These are phyloP conservation scores for Argyrosomus japonicus DNA, from an alignment of 2,113 vertebrate genomes.

Conservation along the genomic window DNA sequence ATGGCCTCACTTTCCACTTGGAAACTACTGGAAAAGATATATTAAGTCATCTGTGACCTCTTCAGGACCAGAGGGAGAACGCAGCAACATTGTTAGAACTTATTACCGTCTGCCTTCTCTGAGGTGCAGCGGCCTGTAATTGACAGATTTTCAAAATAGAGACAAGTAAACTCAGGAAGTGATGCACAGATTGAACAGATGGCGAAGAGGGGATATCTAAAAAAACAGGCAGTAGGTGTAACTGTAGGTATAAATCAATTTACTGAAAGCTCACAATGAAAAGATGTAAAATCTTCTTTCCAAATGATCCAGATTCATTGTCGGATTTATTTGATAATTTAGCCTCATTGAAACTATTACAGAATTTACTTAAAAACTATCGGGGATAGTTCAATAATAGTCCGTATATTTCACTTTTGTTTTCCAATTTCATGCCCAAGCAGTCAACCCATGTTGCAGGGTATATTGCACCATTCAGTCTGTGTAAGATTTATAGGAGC, in stretches of 20 bases:
- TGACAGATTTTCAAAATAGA: neutral
- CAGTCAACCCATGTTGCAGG: conserved; percentile 67
- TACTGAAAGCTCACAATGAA: neutral
- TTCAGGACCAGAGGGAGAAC: conserved; percentile 15
- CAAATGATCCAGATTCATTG: neutral
- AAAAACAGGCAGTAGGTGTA: neutral
- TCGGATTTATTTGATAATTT: conserved; percentile 8
- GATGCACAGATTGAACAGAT: neutral
- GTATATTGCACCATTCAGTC: conserved; percentile 68
- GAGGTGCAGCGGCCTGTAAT: conserved; percentile 3
- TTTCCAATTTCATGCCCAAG: conserved; percentile 78
- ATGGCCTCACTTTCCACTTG: neutral
- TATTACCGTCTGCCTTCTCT: neutral
- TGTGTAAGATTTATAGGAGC: conserved; percentile 71
- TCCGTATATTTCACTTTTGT: conserved; percentile 70
- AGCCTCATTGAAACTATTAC: conserved; percentile 15
- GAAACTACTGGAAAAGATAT: neutral
- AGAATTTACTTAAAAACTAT: conserved; percentile 39
- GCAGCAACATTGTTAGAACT: conserved; percentile 17
- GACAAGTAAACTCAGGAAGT: neutral
- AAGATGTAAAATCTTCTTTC: neutral
- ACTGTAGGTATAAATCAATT: neutral
- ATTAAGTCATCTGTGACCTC: neutral
- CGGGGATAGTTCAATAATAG: conserved; percentile 32
- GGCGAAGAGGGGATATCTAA: neutral